Conservation (phyloP, 2,888 invertebrate species). For the Leptothorax acervorum region DNA sequence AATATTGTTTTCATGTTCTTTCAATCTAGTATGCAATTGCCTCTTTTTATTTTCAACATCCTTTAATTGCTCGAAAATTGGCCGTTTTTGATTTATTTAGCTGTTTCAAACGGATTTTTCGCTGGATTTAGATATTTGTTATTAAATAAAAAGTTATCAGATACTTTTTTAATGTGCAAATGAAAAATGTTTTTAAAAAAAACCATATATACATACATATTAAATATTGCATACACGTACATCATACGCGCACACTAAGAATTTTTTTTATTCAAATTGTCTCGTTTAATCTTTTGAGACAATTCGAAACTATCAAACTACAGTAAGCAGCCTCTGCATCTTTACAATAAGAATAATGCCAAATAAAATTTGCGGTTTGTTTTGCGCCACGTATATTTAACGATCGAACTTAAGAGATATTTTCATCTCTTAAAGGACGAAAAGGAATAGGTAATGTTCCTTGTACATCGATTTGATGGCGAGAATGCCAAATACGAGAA, state of each 20-base stretch:
- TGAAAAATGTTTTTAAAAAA: background rate
- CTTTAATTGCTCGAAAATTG: too few relatives aligned
- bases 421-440: background rate
- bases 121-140: too few relatives aligned
- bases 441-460: conserved; percentile 2
- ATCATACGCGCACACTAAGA: background rate
- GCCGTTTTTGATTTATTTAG: too few relatives aligned
- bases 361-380: background rate
- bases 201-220: background rate
- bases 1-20: too few relatives aligned
- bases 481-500: conserved; percentile 17
- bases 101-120: too few relatives aligned
- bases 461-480: conserved; percentile 34
- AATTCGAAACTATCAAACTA: background rate
- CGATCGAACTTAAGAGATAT: background rate
- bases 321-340: background rate
- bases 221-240: background rate
- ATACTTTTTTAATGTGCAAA: background rate
- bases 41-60: too few relatives aligned
- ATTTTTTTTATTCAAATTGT: background rate
- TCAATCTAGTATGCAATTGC: too few relatives aligned
- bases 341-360: background rate
- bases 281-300: background rate
- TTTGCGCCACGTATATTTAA: conserved; percentile 17
- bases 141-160: too few relatives aligned